Evolutionary conservation across 2,888 invertebrate genomes (phyloP), one percentile per base, ranked within the genome.

Genomic region (Pterostichus niger): DNA sequence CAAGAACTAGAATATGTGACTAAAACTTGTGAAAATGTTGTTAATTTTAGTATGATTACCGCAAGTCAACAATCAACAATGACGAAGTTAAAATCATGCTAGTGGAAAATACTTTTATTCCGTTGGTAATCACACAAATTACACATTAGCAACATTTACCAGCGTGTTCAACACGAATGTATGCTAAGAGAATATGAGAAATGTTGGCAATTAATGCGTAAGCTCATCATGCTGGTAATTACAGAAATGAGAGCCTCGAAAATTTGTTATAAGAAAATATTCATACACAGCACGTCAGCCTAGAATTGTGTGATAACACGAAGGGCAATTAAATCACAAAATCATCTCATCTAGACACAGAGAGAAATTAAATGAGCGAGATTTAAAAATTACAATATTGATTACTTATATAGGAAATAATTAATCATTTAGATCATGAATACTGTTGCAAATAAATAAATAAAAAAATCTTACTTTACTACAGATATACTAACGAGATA

Each of bases 121-220:
- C 35, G 33, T 64, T 35, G n/a, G 64, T 64, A 33, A 64, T 64
- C 64, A 64, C 7, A 64, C 35, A 64, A 64, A 64, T 64, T 64
- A 35, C 64, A 64, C 64, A 64, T 64, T 64, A 64, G 64, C 64
- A 64, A 13, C 64, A 64, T 64, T 64, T 64, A 64, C 64, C 59
- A 64, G n/a, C 10, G 33, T 64, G 13, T 64, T n/a, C n/a, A 35
- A 35, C 13, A 49, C 49, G 13, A 49, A n/a, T 49, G 49, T 49
- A 11, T 40, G 35, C 35, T 6, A 33, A 35, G 35, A 64, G 35
- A 13, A 64, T 64, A 64, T 64, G 64, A 64, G 64, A 64, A 64
- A 64, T 64, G 33, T 64, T 64, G 33, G 13, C 64, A 64, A 64
- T 35, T 64, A 64, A 64, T 64, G 64, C 35, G 64, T 64, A 64